Evolutionary conservation across 2,888 invertebrate genomes (phyloP).

Genomic region (Eristalinus aeneus): DNA sequence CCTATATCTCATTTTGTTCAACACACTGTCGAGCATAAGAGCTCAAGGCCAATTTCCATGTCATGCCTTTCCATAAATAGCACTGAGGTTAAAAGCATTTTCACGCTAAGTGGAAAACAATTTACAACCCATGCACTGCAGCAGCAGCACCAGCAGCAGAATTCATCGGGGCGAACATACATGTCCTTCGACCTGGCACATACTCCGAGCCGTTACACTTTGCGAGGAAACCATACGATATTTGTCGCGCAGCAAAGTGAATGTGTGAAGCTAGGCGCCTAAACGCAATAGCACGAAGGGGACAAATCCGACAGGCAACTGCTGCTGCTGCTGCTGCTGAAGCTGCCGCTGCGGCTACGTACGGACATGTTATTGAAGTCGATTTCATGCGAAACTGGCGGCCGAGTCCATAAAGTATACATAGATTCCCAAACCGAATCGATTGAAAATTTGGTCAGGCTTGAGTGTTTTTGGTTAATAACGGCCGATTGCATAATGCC

Average conservation of each 20-base stretch:
- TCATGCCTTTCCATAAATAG: conserved; percentile 63
- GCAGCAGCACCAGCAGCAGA: conserved; percentile 52
- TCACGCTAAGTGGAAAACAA: conserved; percentile 74
- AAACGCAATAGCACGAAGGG: conserved; percentile 19
- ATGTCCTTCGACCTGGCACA: conserved; percentile 49
- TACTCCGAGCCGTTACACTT: conserved; percentile 16
- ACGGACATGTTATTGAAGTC: conserved; percentile 52
- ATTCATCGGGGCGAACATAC: conserved; percentile 56
- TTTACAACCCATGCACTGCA: conserved; percentile 70
- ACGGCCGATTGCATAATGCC: conserved; percentile 72
- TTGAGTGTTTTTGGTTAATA: conserved; percentile 74
- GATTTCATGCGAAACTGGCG: conserved; percentile 37
- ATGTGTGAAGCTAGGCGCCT: conserved; percentile 1
- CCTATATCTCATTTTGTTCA: neutral
- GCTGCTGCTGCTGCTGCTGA: neutral
- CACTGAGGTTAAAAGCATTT: conserved; percentile 73
- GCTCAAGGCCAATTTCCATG: conserved; percentile 58
- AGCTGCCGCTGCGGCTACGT: conserved; percentile 23
- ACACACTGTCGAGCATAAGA: conserved; percentile 31
- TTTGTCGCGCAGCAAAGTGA: conserved; percentile 62
- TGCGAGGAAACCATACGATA: conserved; percentile 42
- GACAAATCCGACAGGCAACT: neutral
- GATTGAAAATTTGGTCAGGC: conserved; percentile 73
- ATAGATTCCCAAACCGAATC: conserved; percentile 68
- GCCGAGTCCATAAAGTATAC: conserved; percentile 63